A percentile compares a stretch with the other conserved stretches of the same genome.
Conservation (phyloP, 2,888 invertebrate genomes). For the Noctua janthina region DNA sequence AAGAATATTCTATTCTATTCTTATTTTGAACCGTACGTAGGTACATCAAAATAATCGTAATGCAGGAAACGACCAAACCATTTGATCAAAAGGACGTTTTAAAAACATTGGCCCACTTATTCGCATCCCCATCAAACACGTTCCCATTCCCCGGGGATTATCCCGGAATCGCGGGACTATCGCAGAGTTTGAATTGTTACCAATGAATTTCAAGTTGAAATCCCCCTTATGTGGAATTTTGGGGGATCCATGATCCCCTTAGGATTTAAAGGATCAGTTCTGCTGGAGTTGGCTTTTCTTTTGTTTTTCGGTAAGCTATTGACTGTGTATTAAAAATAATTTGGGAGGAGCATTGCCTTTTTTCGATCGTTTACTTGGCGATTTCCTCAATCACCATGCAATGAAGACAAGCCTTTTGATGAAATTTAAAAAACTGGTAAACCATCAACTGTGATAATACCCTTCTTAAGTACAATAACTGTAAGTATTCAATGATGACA, state of each 20-base stretch:
- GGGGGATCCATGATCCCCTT: conserved; percentile 60
- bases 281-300: conserved; percentile 52
- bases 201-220: conserved; percentile 66
- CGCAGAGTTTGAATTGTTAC: conserved; percentile 66
- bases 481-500: not conserved
- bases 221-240: conserved; percentile 60
- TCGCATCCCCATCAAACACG: conserved; percentile 47
- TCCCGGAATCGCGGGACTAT: conserved; percentile 42
- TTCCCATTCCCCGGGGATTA: conserved; percentile 55
- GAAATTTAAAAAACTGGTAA: not conserved
- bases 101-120: conserved; percentile 48
- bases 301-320: conserved; percentile 38
- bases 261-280: conserved; percentile 55
- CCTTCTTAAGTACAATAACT: not conserved
- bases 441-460: not conserved
- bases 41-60: not conserved
- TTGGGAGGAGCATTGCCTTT: conserved; percentile 10
- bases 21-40: too few relatives aligned
- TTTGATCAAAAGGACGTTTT: conserved; percentile 29
- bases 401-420: not conserved
- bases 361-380: not conserved
- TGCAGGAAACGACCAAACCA: conserved; percentile 3
- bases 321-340: conserved; percentile 39
- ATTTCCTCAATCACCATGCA: not conserved
- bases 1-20: too few relatives aligned